phyloP scores from a whole-genome alignment of 2,797 vertebrate species.

The Chaetophractus vellerosus region DNA sequence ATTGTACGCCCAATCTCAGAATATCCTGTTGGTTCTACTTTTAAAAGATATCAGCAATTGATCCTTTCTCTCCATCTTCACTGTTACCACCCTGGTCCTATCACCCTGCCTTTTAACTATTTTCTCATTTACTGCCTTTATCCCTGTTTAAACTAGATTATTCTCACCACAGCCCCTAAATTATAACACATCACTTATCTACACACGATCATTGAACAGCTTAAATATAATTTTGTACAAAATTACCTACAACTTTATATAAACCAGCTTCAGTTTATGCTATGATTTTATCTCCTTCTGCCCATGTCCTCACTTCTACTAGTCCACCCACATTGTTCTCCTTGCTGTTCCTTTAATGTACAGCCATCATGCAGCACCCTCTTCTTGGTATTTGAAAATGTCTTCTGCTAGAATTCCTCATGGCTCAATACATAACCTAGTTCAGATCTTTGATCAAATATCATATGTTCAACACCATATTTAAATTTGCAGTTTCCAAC shows the following conservation, averaged over 20 bases:
- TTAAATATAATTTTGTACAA: neutral
- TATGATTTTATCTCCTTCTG: neutral
- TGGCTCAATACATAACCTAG: neutral
- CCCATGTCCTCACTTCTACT: neutral
- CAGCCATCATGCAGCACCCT: neutral
- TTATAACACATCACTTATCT: neutral
- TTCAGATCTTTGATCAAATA: neutral
- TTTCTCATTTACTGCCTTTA: neutral
- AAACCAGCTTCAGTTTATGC: neutral
- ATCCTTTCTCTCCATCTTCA: neutral
- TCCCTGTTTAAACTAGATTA: neutral
- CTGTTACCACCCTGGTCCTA: neutral
- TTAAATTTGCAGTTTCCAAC: neutral
- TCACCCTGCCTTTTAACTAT: neutral
- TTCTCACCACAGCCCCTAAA: neutral
- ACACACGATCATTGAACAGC: neutral
- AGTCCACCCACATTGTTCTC: fast-evolving
- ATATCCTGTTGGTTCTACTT: neutral
- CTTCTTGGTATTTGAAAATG: neutral
- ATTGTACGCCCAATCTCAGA: neutral
- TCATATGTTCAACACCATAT: neutral
- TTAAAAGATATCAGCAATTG: neutral
- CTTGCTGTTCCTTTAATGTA: neutral
- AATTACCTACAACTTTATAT: neutral
- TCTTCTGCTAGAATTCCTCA: neutral